Evolutionary conservation across 2,797 vertebrate genomes (phyloP).

Genomic region (Poecilia velifera): DNA sequence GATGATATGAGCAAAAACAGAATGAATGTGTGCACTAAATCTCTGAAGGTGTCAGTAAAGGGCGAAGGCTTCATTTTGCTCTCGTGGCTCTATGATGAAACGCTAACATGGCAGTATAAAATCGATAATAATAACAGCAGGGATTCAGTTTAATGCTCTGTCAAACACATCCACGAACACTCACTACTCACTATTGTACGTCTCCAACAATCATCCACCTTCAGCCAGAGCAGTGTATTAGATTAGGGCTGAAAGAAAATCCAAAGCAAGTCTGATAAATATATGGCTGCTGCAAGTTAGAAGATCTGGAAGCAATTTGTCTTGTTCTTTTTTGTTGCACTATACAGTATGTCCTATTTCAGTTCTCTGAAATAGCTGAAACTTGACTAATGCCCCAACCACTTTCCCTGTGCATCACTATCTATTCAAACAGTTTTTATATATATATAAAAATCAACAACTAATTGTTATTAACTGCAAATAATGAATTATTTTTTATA

Average conservation of each 20-base stretch:
- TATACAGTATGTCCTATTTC: not conserved
- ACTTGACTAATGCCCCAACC: too few relatives aligned
- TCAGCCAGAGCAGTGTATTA: not conserved
- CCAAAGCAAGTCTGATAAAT: slow-evolving; percentile 1
- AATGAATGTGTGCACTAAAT: slow-evolving; percentile 16
- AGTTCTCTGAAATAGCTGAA: not conserved
- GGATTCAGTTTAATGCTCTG: slow-evolving; percentile 23
- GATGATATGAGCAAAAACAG: slow-evolving; percentile 14
- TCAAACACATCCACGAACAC: slow-evolving; percentile 4
- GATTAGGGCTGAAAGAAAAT: slow-evolving; percentile 9
- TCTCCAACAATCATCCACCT: slow-evolving; percentile 13
- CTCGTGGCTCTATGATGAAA: slow-evolving; percentile 49
- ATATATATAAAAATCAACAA: too few relatives aligned
- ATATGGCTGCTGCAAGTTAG: not conserved
- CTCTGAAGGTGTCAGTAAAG: slow-evolving; percentile 28
- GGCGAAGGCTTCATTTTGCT: slow-evolving; percentile 31
- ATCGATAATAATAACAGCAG: slow-evolving; percentile 53
- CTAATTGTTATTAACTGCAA: too few relatives aligned
- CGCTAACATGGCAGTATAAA: slow-evolving; percentile 31
- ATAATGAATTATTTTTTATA: too few relatives aligned
- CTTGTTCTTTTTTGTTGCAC: not conserved
- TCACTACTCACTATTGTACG: not conserved
- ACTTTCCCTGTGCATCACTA: too few relatives aligned
- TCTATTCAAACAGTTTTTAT: too few relatives aligned
- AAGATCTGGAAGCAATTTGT: slow-evolving; percentile 1